A percentile compares a stretch with the other conserved stretches of the same genome.
phyloP scores from a whole-genome alignment of 92 coral and sea anemone genomes.

The Phenganax subtilis region DNA sequence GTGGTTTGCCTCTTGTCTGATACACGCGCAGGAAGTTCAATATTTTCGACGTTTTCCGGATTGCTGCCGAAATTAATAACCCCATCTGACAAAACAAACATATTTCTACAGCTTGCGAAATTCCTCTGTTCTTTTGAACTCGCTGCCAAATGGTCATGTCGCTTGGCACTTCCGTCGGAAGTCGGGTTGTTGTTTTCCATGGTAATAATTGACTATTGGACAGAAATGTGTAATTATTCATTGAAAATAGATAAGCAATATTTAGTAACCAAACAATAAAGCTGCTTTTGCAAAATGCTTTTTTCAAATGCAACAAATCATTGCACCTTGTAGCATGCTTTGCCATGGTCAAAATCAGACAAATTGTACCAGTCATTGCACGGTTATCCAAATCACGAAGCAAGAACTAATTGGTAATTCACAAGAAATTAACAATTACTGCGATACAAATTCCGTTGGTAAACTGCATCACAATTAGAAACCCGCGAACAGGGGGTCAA shows the following conservation, averaged over 20 bases:
- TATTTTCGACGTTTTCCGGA: neutral
- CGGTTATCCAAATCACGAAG: no score
- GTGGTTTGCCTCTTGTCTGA: neutral
- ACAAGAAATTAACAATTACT: no score
- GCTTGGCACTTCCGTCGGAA: neutral
- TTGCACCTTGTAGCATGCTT: no score
- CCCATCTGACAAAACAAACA: neutral
- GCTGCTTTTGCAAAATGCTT: no score
- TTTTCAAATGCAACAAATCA: no score
- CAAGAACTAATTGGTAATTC: no score
- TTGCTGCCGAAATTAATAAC: neutral
- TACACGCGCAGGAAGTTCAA: neutral
- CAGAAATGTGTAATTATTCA: neutral
- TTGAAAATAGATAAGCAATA: neutral
- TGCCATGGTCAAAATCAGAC: no score
- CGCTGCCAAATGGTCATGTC: neutral
- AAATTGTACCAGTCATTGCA: no score
- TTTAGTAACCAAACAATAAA: neutral
- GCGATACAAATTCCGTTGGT: no score
- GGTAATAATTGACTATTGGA: neutral
- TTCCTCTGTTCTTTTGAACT: neutral
- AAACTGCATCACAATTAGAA: no score
- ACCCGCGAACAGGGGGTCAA: no score
- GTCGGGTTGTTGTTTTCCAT: slow-evolving; percentile 10
- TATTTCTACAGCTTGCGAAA: neutral